Conservation (phyloP, 2,888 invertebrate species). For the Acanthosepion pharaonis region DNA sequence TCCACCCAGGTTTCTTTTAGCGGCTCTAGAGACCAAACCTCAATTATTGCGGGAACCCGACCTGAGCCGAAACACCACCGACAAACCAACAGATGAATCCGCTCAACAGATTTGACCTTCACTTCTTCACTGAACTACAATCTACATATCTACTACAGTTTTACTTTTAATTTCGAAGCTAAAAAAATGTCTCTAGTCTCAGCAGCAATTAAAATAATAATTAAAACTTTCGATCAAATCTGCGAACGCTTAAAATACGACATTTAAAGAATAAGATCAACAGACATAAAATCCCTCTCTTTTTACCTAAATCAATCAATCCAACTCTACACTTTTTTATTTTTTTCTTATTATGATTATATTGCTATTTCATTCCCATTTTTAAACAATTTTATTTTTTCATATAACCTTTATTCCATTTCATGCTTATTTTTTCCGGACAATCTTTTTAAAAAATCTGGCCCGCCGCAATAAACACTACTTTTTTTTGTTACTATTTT, state of each 20-base stretch:
- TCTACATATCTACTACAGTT: not conserved
- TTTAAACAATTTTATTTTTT: too few relatives aligned
- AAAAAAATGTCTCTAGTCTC: not conserved
- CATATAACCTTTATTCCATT: too few relatives aligned
- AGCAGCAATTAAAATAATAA: not conserved
- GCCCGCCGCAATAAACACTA: too few relatives aligned
- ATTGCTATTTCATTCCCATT: too few relatives aligned
- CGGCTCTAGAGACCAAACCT: not conserved
- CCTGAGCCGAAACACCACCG: conserved; percentile 22
- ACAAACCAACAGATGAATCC: not conserved
- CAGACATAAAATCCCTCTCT: too few relatives aligned
- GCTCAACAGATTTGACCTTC: not conserved
- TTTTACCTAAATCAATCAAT: too few relatives aligned
- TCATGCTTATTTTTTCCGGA: too few relatives aligned
- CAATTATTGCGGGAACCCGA: conserved; percentile 21
- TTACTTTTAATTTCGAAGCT: not conserved
- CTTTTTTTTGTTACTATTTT: not conserved
- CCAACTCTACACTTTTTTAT: too few relatives aligned
- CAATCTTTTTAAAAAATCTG: too few relatives aligned
- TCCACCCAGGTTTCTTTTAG: conserved; percentile 40
- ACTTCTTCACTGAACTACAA: not conserved
- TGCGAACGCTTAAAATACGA: not conserved
- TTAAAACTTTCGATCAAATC: not conserved
- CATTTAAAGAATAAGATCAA: not conserved
- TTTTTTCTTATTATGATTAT: too few relatives aligned